Evolutionary conservation across 2,797 vertebrate genomes (phyloP), one percentile per base, ranked within the genome.

Genomic region (Psittacula echo): DNA sequence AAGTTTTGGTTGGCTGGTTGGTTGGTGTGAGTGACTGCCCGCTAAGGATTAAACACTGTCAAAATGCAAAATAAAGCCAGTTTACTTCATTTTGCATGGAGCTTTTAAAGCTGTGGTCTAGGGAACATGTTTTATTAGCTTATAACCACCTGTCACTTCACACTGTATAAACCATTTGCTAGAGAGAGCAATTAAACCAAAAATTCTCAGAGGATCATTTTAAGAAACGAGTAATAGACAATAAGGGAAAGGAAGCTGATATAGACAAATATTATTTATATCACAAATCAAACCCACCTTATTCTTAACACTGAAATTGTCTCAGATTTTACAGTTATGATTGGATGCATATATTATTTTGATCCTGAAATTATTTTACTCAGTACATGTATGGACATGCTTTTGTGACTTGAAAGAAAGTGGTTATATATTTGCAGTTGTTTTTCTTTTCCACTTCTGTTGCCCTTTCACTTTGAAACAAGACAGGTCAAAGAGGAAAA

Each of bases 91-190:
- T 97, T 93, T 64, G 62, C n/a, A 51, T 44, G 65, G 88, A 92
- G 84, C 62, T 95, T 95, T 97, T 81, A 89, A 87, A 92, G 65
- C 56, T 75, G 84, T 76, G 82, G 89, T 71, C 84, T 56, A 56
- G 74, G 67, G 48, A 84, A 61, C 64, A 64, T 71, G 66, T 73
- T 96, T 95, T 95, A 87, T 87, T 94, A 89, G 75, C 90, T 96
- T 92, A 95, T 89, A 81, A 92, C 83, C 62, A 93, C 77, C 85
- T 93, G 95, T 75, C 94, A 89, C 60, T 87, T 90, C 88, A 83
- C 94, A 87, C 44, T 66, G 22, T 53, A 66, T 45, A 75, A 94
- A 41, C 41, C 29, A 64, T 77, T 70, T 76, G 7, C 81, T 68
- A 60, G 70, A 87, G 50, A 93, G 61, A 86, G 51, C 60, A 86